Evolutionary conservation across 2,113 vertebrate species (phyloP).

Genomic region (Danionella cerebrum): DNA sequence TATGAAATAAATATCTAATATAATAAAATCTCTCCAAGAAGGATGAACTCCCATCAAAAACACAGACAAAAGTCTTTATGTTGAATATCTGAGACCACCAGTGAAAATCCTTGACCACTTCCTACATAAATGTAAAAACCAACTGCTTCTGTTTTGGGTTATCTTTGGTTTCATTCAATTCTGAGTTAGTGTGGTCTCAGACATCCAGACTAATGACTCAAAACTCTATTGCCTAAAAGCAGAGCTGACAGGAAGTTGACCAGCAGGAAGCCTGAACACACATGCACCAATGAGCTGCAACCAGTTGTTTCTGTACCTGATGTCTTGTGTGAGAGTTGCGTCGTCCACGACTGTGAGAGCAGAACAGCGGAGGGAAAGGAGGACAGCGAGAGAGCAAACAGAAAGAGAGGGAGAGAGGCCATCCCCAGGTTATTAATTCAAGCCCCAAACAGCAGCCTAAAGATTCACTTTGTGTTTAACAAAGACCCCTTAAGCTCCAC

Average conservation of each 20-base stretch:
- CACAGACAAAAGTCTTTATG: not conserved
- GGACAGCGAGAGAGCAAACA: conserved; percentile 50
- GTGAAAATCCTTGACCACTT: not conserved
- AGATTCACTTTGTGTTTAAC: conserved; percentile 25
- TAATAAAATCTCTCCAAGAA: not conserved
- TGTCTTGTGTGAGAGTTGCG: conserved; percentile 96
- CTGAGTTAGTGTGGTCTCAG: not conserved
- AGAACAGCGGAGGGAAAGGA: conserved; percentile 65
- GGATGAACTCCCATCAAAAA: not conserved
- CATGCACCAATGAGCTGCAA: conserved; percentile 38
- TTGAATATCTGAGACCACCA: not conserved
- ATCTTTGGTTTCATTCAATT: not conserved
- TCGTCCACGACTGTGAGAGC: conserved; percentile 89
- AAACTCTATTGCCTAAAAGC: not conserved
- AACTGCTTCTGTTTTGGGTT: not conserved
- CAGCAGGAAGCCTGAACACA: conserved; percentile 36
- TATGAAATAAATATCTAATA: too few species aligned
- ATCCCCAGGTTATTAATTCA: conserved; percentile 24
- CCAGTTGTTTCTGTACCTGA: conserved; percentile 77
- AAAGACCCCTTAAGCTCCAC: conserved; percentile 8
- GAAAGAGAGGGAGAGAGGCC: conserved; percentile 23
- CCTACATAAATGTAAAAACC: not conserved
- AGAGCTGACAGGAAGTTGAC: not conserved
- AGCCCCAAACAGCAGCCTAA: conserved; percentile 30
- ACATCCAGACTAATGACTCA: not conserved